Evolutionary conservation across 2,113 vertebrate species (phyloP).

Genomic region (Planiliza haematocheilus): DNA sequence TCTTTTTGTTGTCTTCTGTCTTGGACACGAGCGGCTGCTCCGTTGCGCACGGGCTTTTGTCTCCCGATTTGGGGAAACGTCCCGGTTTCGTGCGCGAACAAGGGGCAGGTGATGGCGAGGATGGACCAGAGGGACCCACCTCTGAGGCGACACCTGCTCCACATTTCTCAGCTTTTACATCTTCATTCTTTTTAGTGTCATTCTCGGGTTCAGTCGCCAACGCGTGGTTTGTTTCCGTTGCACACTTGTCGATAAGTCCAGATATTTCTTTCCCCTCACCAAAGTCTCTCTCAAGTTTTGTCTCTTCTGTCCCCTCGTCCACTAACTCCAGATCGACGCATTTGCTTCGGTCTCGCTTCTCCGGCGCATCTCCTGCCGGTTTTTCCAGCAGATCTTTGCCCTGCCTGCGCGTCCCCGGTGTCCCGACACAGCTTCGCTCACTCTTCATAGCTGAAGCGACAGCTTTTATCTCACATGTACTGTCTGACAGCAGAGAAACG

Average conservation of each 20-base stretch:
- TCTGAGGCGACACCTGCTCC: fast-evolving
- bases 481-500: slow-evolving; percentile 23
- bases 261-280: slow-evolving; percentile 46
- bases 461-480: slow-evolving; percentile 32
- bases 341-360: slow-evolving; percentile 58
- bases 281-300: slow-evolving; percentile 35
- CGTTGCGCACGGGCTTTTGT: not conserved
- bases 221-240: not conserved
- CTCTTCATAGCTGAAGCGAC: slow-evolving; percentile 37
- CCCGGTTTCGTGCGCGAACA: not conserved
- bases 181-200: not conserved
- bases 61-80: not conserved
- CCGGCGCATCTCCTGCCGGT: slow-evolving; percentile 7
- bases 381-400: slow-evolving; percentile 48
- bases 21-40: slow-evolving; percentile 18
- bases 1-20: slow-evolving; percentile 56
- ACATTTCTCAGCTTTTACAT: not conserved
- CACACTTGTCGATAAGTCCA: slow-evolving; percentile 22
- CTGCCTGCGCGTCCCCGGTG: slow-evolving; percentile 23
- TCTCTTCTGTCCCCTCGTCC: slow-evolving; percentile 23
- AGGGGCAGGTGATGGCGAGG: fast-evolving
- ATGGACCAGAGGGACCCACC: fast-evolving
- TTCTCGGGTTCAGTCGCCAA: not conserved
- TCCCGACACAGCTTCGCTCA: slow-evolving; percentile 66
- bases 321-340: slow-evolving; percentile 75